Evolutionary conservation across 2,888 invertebrate genomes (phyloP), one percentile per base, ranked within the genome.

Genomic region (Habrosyne pyritoides): DNA sequence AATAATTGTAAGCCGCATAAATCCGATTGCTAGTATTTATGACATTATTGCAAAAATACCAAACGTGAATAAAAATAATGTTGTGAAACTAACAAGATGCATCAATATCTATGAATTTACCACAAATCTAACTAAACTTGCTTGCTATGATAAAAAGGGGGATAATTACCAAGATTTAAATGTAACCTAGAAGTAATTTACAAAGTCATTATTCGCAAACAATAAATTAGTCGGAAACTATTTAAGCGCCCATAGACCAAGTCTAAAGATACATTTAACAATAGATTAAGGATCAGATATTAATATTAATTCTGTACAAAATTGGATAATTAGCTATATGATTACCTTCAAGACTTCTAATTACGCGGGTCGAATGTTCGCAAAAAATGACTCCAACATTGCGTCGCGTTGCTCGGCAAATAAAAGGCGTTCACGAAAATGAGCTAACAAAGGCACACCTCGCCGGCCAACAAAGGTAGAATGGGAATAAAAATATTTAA

Each of bases 401-500:
- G 58, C 46, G 64, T 51, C 55, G 52, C 50, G 53, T 60, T 55
- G 57, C 64, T 66, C 69, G 71, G 65, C 78, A 78, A 83, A 86
- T 82, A 89, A 89, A 88, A 84, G 83, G 70, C 79, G 75, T 71
- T 71, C 75, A 71, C 70, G 65, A 76, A 83, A 84, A 83, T 78
- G 71, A 77, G 75, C 73, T 71, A 82, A 88, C 86, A 90, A 87
- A 83, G 81, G 80, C 74, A 71, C 75, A 79, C 77, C 75, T 78
- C 70, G 68, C 66, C 59, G 60, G 63, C 68, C 75, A 79, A 86
- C 81, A 90, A 89, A 84, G 81, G 81, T 58, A 75, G 79, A 88
- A 86, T 86, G 84, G 84, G 84, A 87, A 89, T 82, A 84, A 89
- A 89, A 89, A 89, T 85, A 88, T 88, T 85, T 89, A 91, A 91